phyloP scores from a whole-genome alignment of 2,113 vertebrate genomes.

The Hystrix cristata region DNA sequence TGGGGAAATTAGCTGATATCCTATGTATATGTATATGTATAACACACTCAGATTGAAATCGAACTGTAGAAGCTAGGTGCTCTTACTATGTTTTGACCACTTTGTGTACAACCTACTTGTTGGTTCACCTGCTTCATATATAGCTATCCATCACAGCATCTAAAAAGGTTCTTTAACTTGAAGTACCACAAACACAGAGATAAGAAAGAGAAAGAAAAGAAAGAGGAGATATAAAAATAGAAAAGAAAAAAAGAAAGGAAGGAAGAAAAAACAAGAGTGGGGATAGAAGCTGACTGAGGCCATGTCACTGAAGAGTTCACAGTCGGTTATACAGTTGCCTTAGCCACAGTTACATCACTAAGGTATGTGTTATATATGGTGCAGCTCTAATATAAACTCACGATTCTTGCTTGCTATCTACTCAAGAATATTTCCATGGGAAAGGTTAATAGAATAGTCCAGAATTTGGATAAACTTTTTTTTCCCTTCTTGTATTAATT shows the following conservation, averaged over 20 bases:
- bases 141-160: background rate
- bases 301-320: background rate
- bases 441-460: background rate
- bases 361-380: background rate
- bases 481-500: background rate
- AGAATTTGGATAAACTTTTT: background rate
- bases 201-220: background rate
- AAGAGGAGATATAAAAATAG: background rate
- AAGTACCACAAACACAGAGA: background rate
- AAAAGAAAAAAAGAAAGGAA: background rate
- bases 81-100: background rate
- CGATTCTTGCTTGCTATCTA: background rate
- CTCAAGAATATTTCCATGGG: background rate
- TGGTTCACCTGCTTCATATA: background rate
- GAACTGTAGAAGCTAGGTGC: background rate
- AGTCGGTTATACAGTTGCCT: background rate
- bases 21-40: background rate
- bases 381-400: background rate
- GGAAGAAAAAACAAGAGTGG: background rate
- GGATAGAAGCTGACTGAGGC: background rate
- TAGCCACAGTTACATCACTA: background rate
- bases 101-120: background rate
- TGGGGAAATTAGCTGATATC: background rate
- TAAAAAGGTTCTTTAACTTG: slow-evolving; percentile 17
- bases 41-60: slow-evolving; percentile 45